A percentile compares a stretch with the other conserved stretches of the same genome.
Conservation (phyloP, 2,888 invertebrate species). For the Rotaria sp. region DNA sequence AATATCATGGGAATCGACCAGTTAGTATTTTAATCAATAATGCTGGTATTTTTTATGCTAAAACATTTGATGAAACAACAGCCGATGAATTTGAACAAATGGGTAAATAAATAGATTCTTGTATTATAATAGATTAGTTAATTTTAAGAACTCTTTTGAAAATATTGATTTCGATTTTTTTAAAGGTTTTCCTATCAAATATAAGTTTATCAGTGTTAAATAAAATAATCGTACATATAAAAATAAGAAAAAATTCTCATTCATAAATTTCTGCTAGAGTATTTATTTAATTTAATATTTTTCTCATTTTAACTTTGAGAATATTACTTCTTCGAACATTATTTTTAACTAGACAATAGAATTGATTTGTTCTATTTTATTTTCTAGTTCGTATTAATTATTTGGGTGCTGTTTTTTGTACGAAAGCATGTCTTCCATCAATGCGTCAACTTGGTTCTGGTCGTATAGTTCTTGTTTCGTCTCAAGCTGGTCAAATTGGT, state of each 20-base stretch:
- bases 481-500: constrained; percentile 72
- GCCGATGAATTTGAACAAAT: constrained; percentile 58
- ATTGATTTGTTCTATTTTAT: no score
- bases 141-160: no score
- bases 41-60: constrained; percentile 74
- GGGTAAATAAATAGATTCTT: constrained; percentile 47
- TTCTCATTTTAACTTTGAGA: no score
- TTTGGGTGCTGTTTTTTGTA: constrained; percentile 74
- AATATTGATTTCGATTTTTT: no score
- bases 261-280: no score
- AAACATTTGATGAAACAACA: constrained; percentile 70
- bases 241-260: background rate
- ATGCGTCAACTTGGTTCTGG: constrained; percentile 70
- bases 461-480: constrained; percentile 76
- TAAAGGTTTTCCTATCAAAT: no score
- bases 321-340: no score
- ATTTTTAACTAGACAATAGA: no score
- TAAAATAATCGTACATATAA: constrained; percentile 4
- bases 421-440: constrained; percentile 69
- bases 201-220: background rate
- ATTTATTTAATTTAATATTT: no score
- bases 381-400: constrained; percentile 74
- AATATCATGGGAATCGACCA: constrained; percentile 55
- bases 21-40: constrained; percentile 85
- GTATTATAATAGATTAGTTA: background rate